phyloP scores from a whole-genome alignment of 2,888 invertebrate species.

The Eupithecia subfuscata region DNA sequence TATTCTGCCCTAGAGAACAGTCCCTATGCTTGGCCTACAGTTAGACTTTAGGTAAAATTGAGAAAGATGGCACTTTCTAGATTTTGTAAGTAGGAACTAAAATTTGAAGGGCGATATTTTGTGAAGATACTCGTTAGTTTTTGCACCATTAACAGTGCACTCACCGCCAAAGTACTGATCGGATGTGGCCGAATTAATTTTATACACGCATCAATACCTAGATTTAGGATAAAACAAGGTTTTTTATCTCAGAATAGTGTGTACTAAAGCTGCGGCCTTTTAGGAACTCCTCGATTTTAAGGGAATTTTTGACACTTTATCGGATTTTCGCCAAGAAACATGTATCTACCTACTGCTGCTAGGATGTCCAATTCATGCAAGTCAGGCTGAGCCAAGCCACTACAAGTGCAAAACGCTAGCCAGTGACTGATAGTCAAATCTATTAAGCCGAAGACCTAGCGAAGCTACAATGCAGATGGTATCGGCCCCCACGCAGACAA shows the following conservation, averaged over 20 bases:
- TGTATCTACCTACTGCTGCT: not conserved
- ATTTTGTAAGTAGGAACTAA: not conserved
- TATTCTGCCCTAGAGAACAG: too few relatives aligned
- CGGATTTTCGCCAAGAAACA: not conserved
- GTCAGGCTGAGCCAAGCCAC: not conserved
- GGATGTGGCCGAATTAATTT: too few relatives aligned
- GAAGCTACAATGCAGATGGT: slow-evolving; percentile 53
- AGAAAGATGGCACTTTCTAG: not conserved
- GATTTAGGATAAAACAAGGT: too few relatives aligned
- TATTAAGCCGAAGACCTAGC: slow-evolving; percentile 46
- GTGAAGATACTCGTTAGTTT: too few relatives aligned
- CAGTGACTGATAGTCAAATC: slow-evolving; percentile 47
- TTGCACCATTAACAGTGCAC: too few relatives aligned
- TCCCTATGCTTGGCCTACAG: too few relatives aligned
- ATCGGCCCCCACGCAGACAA: slow-evolving; percentile 51
- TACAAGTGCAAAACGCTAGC: slow-evolving; percentile 8
- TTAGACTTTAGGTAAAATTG: not conserved
- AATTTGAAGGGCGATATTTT: too few relatives aligned
- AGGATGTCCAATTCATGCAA: not conserved
- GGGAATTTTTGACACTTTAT: not conserved
- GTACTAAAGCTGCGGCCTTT: not conserved
- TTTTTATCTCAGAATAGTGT: not conserved
- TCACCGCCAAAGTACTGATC: too few relatives aligned
- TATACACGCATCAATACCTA: too few relatives aligned
- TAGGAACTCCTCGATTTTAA: not conserved